Conservation (phyloP, 2,888 invertebrate genomes). For the Epirrhoe alternata region DNA sequence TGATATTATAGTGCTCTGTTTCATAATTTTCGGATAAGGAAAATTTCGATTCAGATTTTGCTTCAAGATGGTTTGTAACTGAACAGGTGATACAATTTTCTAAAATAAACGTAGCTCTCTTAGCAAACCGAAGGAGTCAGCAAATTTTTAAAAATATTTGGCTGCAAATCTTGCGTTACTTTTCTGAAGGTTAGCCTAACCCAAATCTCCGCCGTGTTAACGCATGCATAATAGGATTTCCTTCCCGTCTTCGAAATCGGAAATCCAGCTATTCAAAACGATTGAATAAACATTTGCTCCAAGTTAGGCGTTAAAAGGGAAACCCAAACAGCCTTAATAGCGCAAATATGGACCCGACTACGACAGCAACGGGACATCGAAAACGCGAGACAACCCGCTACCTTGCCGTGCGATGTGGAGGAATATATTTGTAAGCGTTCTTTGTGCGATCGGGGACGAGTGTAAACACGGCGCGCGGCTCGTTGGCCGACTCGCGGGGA, state of each 20-base stretch:
- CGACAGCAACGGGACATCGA: slow-evolving; percentile 48
- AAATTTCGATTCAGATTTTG: slow-evolving; percentile 11
- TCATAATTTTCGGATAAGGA: slow-evolving; percentile 32
- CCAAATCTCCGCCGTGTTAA: slow-evolving; percentile 20
- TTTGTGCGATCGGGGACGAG: slow-evolving; percentile 73
- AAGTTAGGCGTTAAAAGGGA: slow-evolving; percentile 61
- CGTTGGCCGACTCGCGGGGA: slow-evolving; percentile 53
- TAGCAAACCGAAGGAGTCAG: not conserved
- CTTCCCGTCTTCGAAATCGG: slow-evolving; percentile 35
- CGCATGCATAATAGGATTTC: slow-evolving; percentile 39
- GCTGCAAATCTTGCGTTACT: slow-evolving; percentile 19
- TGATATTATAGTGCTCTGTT: slow-evolving; percentile 56
- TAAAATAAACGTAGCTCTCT: not conserved
- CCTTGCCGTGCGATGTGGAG: slow-evolving; percentile 62
- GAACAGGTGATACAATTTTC: not conserved
- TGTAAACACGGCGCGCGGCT: slow-evolving; percentile 76
- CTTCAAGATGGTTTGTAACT: not conserved
- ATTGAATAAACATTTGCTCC: slow-evolving; percentile 61
- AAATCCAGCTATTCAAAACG: slow-evolving; percentile 49
- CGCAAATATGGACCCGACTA: slow-evolving; percentile 68
- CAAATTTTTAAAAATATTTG: slow-evolving; percentile 30
- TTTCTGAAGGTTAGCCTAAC: slow-evolving; percentile 18
- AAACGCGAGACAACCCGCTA: slow-evolving; percentile 62
- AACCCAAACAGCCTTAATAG: slow-evolving; percentile 67
- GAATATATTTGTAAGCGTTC: slow-evolving; percentile 75